A percentile compares a stretch with the other conserved stretches of the same genome.
phyloP scores from a whole-genome alignment of 1,140 invertebrate species.

The Tenebrio molitor region DNA sequence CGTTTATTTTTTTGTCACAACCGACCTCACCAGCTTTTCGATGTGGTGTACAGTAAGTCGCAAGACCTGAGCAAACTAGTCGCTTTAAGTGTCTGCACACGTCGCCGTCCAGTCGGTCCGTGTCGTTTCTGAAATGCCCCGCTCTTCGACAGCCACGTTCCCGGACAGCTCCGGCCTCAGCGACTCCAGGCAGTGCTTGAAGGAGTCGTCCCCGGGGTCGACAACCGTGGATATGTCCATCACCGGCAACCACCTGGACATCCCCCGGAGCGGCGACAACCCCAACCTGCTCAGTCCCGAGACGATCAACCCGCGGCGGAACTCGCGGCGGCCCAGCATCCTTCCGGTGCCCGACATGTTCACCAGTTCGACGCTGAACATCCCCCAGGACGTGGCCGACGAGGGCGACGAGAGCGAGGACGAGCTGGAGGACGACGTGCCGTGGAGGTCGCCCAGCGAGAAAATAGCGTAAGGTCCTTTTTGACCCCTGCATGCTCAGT shows the following conservation, averaged over 20 bases:
- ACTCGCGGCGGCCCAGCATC: constrained; percentile 88
- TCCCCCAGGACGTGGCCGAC: constrained; percentile 79
- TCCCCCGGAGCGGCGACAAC: constrained; percentile 81
- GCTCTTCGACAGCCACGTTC: constrained; percentile 57
- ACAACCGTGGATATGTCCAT: constrained; percentile 71
- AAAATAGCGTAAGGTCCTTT: constrained; percentile 85
- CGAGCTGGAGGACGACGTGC: constrained; percentile 89
- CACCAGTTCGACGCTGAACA: constrained; percentile 81
- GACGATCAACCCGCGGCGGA: constrained; percentile 80
- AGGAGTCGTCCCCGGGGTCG: constrained; percentile 74
- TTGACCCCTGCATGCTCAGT: constrained; percentile 43
- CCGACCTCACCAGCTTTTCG: too few species aligned
- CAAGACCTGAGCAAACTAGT: not conserved
- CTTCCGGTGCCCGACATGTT: constrained; percentile 91
- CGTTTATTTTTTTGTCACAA: too few species aligned
- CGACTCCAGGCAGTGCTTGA: constrained; percentile 75
- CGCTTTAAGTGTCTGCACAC: constrained; percentile 12
- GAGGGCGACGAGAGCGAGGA: constrained; percentile 87
- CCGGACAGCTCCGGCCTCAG: constrained; percentile 65
- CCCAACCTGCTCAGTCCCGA: constrained; percentile 86
- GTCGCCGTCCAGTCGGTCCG: too few species aligned
- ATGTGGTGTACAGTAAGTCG: too few species aligned
- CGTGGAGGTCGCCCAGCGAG: constrained; percentile 89
- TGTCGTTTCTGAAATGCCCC: not conserved
- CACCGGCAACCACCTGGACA: constrained; percentile 83